Base-by-base conservation (phyloP, 1,140 invertebrate genomes). In the Ceratitis capitata region DNA sequence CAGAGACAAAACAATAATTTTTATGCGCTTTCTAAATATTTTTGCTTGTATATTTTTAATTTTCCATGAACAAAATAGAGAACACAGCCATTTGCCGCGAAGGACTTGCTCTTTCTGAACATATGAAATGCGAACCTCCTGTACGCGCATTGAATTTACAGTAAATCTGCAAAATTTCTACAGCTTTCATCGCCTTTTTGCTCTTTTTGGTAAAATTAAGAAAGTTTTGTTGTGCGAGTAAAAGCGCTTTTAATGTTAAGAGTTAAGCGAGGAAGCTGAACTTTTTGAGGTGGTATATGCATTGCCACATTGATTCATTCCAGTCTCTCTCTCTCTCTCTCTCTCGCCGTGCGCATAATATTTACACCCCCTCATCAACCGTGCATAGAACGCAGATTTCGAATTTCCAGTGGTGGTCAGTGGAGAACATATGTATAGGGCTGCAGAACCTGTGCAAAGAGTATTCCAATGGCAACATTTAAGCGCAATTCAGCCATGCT, bases 81-180 rank as follows among this genome's bases (percentile, higher is more conserved):
- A 89, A 88, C 87, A 87, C 89, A 88, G 88, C 89, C 87, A 88
- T 86, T 87, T 90, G 89, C 89, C 88, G 89, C 89, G 88, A 90
- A 90, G 89, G 89, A 90, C 90, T 88, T 90, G 90, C 89, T 90
- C 89, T 88, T 88, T 90, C 89, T 90, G 88, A 85, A 82, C 53
- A 19, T 2, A 83, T 87, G 82, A 19, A 64, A 86, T 85, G 78
- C 83, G 82, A 88, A 88, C 7, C 69, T 78, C n/a, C 86, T 88
- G 85, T 78, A 86, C 85, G 74, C 23, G 58, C 39, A 47, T 35
- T 82, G 83, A 64, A 85, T 49, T 84, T 35, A 87, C 85, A 74
- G 85, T 10, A 78, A 86, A 85, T 83, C 42, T 85, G 45, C 83
- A 42, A 84, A 86, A 82, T 29, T 85, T 61, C 14, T n/a, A 83